Evolutionary conservation across 2,797 vertebrate genomes (phyloP).

Genomic region (Zenarchopterus dispar): DNA sequence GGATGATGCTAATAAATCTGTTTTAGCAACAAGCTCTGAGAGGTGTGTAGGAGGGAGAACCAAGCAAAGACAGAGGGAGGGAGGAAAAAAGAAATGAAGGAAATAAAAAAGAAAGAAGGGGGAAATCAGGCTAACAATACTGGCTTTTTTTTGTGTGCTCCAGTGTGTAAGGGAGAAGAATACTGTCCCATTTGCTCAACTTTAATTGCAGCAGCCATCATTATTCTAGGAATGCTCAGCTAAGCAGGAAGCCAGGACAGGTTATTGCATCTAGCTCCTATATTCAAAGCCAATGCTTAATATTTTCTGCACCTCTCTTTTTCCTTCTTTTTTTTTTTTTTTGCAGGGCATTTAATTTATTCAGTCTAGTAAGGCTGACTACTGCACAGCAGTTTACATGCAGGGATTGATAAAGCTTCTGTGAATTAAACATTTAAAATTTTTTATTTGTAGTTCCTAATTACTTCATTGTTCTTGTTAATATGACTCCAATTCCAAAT

Average conservation of each 20-base stretch:
- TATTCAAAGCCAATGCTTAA: slow-evolving; percentile 34
- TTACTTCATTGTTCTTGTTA: no score
- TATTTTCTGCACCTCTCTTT: slow-evolving; percentile 29
- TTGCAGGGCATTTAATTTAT: not conserved
- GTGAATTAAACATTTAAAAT: not conserved
- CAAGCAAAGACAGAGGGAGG: not conserved
- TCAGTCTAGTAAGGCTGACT: not conserved
- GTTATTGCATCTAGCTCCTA: slow-evolving; percentile 25
- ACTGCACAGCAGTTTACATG: not conserved
- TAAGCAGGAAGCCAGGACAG: slow-evolving; percentile 39
- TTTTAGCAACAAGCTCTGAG: slow-evolving; percentile 21
- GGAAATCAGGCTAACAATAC: slow-evolving; percentile 9
- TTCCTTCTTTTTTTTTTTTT: slow-evolving; percentile 16
- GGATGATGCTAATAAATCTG: slow-evolving; percentile 39
- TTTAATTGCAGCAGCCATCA: slow-evolving; percentile 53
- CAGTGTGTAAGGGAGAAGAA: slow-evolving; percentile 29
- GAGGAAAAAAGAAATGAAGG: not conserved
- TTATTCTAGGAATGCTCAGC: slow-evolving; percentile 46
- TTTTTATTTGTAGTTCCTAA: no score
- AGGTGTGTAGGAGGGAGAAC: slow-evolving; percentile 3
- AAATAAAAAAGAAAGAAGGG: not conserved
- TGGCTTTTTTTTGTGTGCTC: slow-evolving; percentile 14
- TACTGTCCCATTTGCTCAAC: slow-evolving; percentile 51
- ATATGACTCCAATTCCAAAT: no score
- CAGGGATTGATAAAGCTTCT: slow-evolving; percentile 2